phyloP scores from a whole-genome alignment of 2,888 invertebrate species.

The Stratiomys singularior region DNA sequence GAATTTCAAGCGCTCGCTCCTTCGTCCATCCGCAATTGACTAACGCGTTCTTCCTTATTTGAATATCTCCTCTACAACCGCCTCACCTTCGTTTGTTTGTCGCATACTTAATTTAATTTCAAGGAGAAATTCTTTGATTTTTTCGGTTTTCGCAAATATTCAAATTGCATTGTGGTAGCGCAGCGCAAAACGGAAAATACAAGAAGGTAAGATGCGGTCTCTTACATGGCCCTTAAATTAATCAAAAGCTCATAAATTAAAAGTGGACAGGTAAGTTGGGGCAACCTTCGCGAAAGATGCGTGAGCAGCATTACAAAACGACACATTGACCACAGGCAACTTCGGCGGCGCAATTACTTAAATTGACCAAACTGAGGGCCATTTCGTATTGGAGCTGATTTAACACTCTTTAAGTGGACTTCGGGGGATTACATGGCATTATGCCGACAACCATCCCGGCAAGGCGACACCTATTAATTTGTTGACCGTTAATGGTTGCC shows the following conservation, averaged over 20 bases:
- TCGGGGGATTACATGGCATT: background rate
- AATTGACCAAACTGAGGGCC: background rate
- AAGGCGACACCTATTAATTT: slow-evolving; percentile 33
- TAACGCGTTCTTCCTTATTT: background rate
- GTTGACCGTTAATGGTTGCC: slow-evolving; percentile 1
- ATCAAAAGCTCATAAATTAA: slow-evolving; percentile 4
- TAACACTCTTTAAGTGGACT: slow-evolving; percentile 22
- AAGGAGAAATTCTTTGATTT: background rate
- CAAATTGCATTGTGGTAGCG: background rate
- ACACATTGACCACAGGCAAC: background rate
- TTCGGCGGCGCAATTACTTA: background rate
- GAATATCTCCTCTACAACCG: background rate
- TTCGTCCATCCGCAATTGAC: background rate
- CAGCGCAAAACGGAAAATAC: background rate
- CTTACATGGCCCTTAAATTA: slow-evolving; percentile 8
- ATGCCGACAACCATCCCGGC: background rate
- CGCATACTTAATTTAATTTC: slow-evolving; percentile 1
- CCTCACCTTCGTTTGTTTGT: background rate
- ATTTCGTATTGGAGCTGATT: slow-evolving; percentile 19
- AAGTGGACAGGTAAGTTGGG: background rate
- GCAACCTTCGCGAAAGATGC: background rate
- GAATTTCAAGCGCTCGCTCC: background rate
- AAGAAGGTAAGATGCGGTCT: background rate
- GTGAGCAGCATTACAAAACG: background rate
- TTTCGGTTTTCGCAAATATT: background rate